A percentile compares a stretch with the other conserved stretches of the same genome.
Conservation (phyloP, 2,888 invertebrate species). For the Teleiodes luculella region DNA sequence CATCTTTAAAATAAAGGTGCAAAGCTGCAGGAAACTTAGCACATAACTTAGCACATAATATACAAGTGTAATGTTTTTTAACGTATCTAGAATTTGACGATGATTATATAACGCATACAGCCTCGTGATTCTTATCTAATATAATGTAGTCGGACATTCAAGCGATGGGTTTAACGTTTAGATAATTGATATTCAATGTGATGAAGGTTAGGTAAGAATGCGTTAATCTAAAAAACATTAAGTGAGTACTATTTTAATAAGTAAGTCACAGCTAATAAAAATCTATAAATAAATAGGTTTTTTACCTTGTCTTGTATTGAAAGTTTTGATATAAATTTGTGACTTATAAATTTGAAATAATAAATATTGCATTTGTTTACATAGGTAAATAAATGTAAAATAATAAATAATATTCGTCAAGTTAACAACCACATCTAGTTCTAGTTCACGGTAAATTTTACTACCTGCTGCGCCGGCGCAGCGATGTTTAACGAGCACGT, state of each 20-base stretch:
- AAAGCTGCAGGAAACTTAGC: too few species aligned
- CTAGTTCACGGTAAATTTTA: background rate
- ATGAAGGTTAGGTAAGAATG: background rate
- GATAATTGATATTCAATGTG: background rate
- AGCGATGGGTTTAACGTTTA: background rate
- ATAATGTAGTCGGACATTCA: background rate
- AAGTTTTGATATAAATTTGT: too few species aligned
- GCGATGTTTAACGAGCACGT: constrained; percentile 26
- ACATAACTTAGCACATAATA: too few species aligned
- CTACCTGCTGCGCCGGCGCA: constrained; percentile 14
- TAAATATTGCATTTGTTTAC: too few species aligned
- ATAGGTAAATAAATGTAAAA: too few species aligned
- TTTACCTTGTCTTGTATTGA: too few species aligned
- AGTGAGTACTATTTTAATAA: background rate
- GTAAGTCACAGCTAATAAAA: too few species aligned
- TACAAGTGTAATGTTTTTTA: too few species aligned
- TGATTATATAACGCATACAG: background rate
- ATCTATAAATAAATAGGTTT: too few species aligned
- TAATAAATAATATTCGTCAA: background rate
- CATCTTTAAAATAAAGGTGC: too few species aligned
- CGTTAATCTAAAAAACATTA: background rate
- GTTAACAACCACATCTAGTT: background rate
- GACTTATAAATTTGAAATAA: too few species aligned
- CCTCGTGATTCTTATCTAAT: constrained; percentile 1
- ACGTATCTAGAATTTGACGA: background rate